These are phyloP conservation scores for Galerucella nymphaeae DNA, from an alignment of 2,888 invertebrate species.

Conservation along the genomic window DNA sequence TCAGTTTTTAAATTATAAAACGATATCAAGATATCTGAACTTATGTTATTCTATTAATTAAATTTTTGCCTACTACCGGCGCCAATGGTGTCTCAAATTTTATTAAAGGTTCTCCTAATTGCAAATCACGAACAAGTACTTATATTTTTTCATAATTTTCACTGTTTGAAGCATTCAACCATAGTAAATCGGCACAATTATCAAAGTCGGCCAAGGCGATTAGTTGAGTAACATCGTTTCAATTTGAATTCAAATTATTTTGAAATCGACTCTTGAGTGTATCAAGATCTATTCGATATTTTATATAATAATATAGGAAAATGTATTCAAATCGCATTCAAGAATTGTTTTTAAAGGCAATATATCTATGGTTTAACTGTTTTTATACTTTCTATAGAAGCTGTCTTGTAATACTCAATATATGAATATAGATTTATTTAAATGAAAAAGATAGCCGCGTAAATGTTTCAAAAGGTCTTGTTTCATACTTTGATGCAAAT, in stretches of 20 bases:
- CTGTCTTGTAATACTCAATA: conserved; percentile 5
- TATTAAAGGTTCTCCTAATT: conserved; percentile 45
- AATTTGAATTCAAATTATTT: conserved; percentile 34
- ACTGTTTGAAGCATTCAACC: conserved; percentile 48
- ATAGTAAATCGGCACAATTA: conserved; percentile 55
- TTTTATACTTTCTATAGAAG: not conserved
- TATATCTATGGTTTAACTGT: conserved; percentile 7
- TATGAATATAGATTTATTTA: not conserved
- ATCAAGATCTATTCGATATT: conserved; percentile 10
- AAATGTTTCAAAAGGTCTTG: not conserved
- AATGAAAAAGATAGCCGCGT: not conserved
- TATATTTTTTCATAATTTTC: conserved; percentile 51
- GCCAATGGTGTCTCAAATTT: conserved; percentile 22
- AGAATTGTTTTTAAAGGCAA: not conserved
- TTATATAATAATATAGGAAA: conserved; percentile 6
- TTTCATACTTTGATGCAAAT: not conserved
- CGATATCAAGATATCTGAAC: too few species aligned
- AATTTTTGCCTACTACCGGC: not conserved
- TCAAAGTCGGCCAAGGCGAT: conserved; percentile 55
- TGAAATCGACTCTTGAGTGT: conserved; percentile 24
- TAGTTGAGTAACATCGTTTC: conserved; percentile 36
- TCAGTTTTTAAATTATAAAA: too few species aligned
- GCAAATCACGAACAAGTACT: conserved; percentile 32
- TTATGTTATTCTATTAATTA: not conserved
- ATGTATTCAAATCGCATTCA: conserved; percentile 1